Base-by-base conservation (phyloP, 2,888 invertebrate genomes). In the Pandemis corylana region DNA sequence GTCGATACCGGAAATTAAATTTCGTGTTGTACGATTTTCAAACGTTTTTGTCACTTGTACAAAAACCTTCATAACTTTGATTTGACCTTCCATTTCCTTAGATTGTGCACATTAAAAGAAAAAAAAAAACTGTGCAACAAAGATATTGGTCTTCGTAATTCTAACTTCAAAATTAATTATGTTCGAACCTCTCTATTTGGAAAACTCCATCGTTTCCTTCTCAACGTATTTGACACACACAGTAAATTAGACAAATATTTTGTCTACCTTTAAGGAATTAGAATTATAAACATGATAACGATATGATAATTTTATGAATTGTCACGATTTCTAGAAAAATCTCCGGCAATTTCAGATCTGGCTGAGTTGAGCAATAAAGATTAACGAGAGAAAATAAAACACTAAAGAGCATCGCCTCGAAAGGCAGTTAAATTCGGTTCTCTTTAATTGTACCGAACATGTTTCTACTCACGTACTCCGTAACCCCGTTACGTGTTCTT, bases 401-500 rank as follows among this genome's bases (percentile, higher is more conserved):
- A 59, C 28, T 59, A 28, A 59, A 59, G 59, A 12, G n/a, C 51
- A 51, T 13, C 46, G 12, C 12, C 59, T 28, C 12, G n/a, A 59
- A 12, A 59, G 28, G 59, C 59, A 20, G 59, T 59, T 59, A 59
- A 59, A 59, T 28, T 59, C 6, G 59, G 28, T 28, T 65, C 28
- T 13, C 65, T 28, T 49, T 36, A 28, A 65, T 64, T 73, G 56
- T 64, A 64, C 64, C 5, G 64, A 59, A n/a, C 63, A 28, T 62
- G 62, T 67, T 59, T 49, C 59, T 36, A 20, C 63, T 64, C 73
- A 73, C 73, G 73, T 73, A 56, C 13, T 49, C 41, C 28, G 56
- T 69, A 68, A 69, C 73, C 56, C 64, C 59, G 51, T 73, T 69
- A 73, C 68, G 73, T 69, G 68, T 46, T 20, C 67, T 67, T 68